A percentile compares a stretch with the other conserved stretches of the same genome.
phyloP scores from a whole-genome alignment of 1,140 invertebrate genomes.

The Drosophila micromelanica region DNA sequence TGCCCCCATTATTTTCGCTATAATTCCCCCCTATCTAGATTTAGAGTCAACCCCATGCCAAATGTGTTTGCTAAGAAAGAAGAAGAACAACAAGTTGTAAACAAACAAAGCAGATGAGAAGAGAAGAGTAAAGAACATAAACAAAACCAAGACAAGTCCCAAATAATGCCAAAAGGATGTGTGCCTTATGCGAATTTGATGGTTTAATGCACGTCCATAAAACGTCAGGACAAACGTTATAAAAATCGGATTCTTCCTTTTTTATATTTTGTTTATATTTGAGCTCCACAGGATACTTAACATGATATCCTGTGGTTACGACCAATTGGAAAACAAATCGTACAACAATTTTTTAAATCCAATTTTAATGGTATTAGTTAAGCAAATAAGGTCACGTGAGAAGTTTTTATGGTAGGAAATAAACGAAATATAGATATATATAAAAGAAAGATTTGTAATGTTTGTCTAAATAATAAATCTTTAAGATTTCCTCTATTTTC shows the following conservation, averaged over 20 bases:
- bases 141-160: neutral
- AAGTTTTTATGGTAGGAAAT: too few relatives aligned
- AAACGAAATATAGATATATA: too few relatives aligned
- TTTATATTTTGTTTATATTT: neutral
- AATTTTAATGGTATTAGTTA: too few relatives aligned
- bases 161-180: slow-evolving; percentile 45
- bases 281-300: neutral
- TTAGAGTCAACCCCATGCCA: slow-evolving; percentile 29
- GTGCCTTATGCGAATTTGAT: slow-evolving; percentile 61
- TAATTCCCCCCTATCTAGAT: neutral
- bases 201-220: slow-evolving; percentile 60
- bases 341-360: neutral
- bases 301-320: neutral
- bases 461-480: too few relatives aligned
- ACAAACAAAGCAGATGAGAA: neutral
- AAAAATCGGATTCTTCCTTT: slow-evolving; percentile 50
- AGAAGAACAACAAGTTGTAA: slow-evolving; percentile 20
- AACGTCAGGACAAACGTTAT: slow-evolving; percentile 58
- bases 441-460: too few relatives aligned
- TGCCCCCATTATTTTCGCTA: too few relatives aligned
- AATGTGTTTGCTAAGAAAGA: slow-evolving; percentile 25
- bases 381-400: too few relatives aligned
- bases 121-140: neutral
- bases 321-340: neutral
- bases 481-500: too few relatives aligned